A percentile compares a stretch with the other conserved stretches of the same genome.
These are phyloP conservation scores for Ptychochromis oligacanthus DNA, from an alignment of 2,113 vertebrate species.

Conservation along the genomic window DNA sequence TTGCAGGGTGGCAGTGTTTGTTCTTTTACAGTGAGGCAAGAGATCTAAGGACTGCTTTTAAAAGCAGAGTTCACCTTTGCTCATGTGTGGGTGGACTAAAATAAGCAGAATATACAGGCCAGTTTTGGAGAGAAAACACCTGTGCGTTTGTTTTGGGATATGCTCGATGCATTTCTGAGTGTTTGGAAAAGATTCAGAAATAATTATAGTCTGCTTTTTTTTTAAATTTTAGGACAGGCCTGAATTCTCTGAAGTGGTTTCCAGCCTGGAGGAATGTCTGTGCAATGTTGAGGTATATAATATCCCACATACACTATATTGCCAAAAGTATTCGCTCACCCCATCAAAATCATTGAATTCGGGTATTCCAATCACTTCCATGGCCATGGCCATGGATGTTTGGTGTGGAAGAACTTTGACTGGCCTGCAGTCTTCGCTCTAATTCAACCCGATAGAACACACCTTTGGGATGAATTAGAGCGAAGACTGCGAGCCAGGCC, in stretches of 20 bases:
- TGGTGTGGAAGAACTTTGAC: too few species aligned
- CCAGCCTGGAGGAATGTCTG: constrained; percentile 91
- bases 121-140: neutral
- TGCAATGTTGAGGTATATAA: constrained; percentile 89
- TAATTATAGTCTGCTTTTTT: neutral
- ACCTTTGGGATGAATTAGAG: too few species aligned
- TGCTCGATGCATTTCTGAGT: neutral
- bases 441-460: too few species aligned
- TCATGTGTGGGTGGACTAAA: constrained; percentile 61
- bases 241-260: constrained; percentile 92
- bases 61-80: constrained; percentile 60
- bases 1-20: constrained; percentile 33
- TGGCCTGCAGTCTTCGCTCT: too few species aligned
- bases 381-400: too few species aligned
- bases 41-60: constrained; percentile 58
- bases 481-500: too few species aligned
- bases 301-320: too few species aligned
- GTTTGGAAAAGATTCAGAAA: neutral
- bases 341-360: too few species aligned
- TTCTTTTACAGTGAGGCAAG: constrained; percentile 35
- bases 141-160: neutral
- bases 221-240: constrained; percentile 86
- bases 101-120: constrained; percentile 1
- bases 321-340: too few species aligned
- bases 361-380: too few species aligned